Percentiles rank a stretch among this genome's conserved stretches.
Evolutionary conservation across 1,140 invertebrate species (phyloP).

Genomic region (Zaprionus taronus): DNA sequence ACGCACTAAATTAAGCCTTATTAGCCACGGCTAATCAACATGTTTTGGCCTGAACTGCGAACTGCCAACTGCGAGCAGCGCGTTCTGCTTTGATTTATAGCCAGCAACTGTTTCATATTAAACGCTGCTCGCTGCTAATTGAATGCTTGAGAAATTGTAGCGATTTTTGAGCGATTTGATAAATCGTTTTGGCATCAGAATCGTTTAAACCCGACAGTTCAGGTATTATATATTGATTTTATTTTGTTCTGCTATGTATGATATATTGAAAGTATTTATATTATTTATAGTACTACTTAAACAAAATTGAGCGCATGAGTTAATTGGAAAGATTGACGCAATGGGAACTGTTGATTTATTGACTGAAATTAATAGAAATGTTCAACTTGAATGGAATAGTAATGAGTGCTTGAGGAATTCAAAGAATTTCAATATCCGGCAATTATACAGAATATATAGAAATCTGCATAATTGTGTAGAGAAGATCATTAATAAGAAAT

Average conservation of each 20-base stretch:
- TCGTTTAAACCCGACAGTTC: background rate
- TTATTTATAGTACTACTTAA: background rate
- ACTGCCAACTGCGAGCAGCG: background rate
- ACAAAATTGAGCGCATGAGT: background rate
- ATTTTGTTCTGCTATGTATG: background rate
- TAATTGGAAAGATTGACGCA: background rate
- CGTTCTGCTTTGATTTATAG: slow-evolving; percentile 21
- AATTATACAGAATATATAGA: background rate
- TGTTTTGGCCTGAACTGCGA: slow-evolving; percentile 7
- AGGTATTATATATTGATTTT: background rate
- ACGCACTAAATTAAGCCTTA: slow-evolving; percentile 46
- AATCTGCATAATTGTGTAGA: background rate
- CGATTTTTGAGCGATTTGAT: slow-evolving; percentile 5
- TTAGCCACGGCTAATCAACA: slow-evolving; percentile 47
- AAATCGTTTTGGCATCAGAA: background rate
- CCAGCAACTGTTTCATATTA: slow-evolving; percentile 11
- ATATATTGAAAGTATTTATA: background rate
- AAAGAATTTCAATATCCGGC: background rate
- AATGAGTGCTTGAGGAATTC: background rate
- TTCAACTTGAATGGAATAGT: background rate
- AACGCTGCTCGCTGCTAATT: slow-evolving; percentile 15
- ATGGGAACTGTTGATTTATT: background rate
- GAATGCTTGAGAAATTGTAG: slow-evolving; percentile 12
- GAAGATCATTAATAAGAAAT: background rate
- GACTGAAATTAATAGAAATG: slow-evolving; percentile 2